Evolutionary conservation across 2,888 invertebrate species (phyloP).

Genomic region (Pristionchus maxplancki): DNA sequence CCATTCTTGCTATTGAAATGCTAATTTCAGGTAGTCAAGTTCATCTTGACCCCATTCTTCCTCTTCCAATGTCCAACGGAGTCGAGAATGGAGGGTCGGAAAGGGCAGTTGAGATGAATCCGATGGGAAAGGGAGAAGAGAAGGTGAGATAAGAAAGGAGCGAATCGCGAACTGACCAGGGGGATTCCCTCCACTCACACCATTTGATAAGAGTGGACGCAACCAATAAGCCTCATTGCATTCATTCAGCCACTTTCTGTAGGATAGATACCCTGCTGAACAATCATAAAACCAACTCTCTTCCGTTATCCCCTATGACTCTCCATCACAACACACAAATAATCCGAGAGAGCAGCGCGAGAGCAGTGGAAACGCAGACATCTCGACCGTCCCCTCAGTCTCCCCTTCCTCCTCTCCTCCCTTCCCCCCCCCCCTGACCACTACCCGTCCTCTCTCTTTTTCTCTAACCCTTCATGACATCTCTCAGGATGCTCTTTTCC

Average conservation of each 20-base stretch:
- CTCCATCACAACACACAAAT: conserved; percentile 16
- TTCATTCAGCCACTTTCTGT: neutral
- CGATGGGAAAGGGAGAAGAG: neutral
- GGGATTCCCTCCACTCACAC: conserved; percentile 13
- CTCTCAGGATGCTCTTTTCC: conserved; percentile 23
- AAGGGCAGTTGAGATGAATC: neutral
- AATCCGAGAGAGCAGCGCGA: neutral
- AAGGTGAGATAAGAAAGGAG: conserved; percentile 36
- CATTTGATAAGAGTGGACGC: conserved; percentile 40
- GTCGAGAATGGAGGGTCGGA: neutral
- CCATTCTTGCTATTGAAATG: neutral
- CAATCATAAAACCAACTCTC: conserved; percentile 31
- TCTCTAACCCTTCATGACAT: neutral
- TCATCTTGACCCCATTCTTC: conserved; percentile 36
- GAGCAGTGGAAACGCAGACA: conserved; percentile 12
- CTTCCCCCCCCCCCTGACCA: neutral
- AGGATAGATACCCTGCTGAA: neutral
- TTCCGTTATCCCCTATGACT: conserved; percentile 1
- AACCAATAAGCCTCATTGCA: no score
- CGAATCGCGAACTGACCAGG: neutral
- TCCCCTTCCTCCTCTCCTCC: neutral
- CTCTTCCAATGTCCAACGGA: conserved; percentile 2
- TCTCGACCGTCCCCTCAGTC: neutral
- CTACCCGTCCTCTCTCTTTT: neutral
- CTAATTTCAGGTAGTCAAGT: conserved; percentile 31